A percentile compares a stretch with the other conserved stretches of the same genome.
These are phyloP conservation scores for Onchidella celtica DNA, from an alignment of 2,888 invertebrate species.

Conservation along the genomic window DNA sequence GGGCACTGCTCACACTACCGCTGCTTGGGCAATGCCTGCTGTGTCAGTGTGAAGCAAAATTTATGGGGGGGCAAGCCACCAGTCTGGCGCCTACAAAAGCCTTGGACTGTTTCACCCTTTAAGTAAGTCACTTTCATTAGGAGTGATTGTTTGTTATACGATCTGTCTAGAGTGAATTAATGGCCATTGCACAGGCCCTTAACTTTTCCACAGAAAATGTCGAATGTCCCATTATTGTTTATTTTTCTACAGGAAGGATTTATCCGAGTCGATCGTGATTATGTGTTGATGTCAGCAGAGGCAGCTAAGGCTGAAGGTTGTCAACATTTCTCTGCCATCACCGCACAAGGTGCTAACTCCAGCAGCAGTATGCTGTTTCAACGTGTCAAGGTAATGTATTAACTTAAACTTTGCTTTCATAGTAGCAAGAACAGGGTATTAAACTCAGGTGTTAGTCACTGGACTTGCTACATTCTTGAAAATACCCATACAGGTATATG, in stretches of 20 bases:
- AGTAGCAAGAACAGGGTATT: background rate
- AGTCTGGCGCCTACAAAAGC: no score
- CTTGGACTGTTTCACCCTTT: no score
- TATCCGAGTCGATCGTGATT: slow-evolving; percentile 25
- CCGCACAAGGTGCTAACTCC: slow-evolving; percentile 11
- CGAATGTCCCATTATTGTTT: background rate
- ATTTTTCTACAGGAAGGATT: slow-evolving; percentile 8
- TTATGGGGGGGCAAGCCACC: no score
- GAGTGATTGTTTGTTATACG: no score
- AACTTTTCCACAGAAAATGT: no score
- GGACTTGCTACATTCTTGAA: background rate
- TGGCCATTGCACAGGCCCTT: no score
- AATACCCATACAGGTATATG: no score
- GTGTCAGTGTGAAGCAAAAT: no score
- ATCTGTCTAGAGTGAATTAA: no score
- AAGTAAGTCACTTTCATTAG: no score
- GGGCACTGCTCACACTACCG: no score
- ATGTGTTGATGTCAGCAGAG: slow-evolving; percentile 30
- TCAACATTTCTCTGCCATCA: slow-evolving; percentile 25
- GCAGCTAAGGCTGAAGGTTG: slow-evolving; percentile 35
- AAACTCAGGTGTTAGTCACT: background rate
- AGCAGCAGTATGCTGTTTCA: slow-evolving; percentile 11
- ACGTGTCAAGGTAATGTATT: slow-evolving; percentile 23
- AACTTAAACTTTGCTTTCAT: background rate
- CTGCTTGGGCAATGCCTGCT: no score